Evolutionary conservation across 1,140 invertebrate genomes (phyloP), one percentile per base, ranked within the genome.

Genomic region (Leguminivora glycinivorella): DNA sequence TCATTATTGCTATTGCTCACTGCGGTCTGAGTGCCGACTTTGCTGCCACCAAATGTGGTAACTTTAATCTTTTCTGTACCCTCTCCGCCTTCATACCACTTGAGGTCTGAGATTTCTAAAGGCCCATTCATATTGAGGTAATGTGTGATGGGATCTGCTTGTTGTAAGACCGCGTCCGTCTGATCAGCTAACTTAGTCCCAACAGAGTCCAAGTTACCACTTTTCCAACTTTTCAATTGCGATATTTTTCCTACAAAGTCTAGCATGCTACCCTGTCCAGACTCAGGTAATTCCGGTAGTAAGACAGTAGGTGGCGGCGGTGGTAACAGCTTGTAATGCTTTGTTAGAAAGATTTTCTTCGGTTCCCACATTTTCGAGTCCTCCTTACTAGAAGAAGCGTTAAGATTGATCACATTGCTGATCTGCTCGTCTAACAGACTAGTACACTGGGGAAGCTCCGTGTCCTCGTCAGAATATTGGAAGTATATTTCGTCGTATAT

Each of bases 401-500:
- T 90, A 9, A 92, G 75, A 70, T 88, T 92, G 56, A 92, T 91
- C 31, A 92, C 86, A 68, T 92, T 91, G 72, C 89, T 91, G 26
- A 92, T 90, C 67, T 92, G 88, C 76, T 92, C 92, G 56, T 91
- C 87, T 71, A 92, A 70, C 68, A 85, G 74, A 72, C 78, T 88
- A 75, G 88, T 84, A 77, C 88, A 88, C 67, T 89, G 89, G 12
- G 90, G 90, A 74, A 92, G 87, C 71, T 91, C 90, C 4, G 89
- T 88, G 29, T 92, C 91, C 66, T 92, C 92, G 71, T 92, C 91
- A 1, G 90, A 88, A 73, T 91, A 92, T 72, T 91, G 90, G 38
- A 92, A 84, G 75, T 90, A 92, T 56, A 92, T 87, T 67, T 92
- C 89, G 72, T 92, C 92, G 69, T 91, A 92, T 68, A 91, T 90